A percentile compares a stretch with the other conserved stretches of the same genome.
Evolutionary conservation across 2,113 vertebrate species (phyloP).

Genomic region (Pristiophorus japonicus): DNA sequence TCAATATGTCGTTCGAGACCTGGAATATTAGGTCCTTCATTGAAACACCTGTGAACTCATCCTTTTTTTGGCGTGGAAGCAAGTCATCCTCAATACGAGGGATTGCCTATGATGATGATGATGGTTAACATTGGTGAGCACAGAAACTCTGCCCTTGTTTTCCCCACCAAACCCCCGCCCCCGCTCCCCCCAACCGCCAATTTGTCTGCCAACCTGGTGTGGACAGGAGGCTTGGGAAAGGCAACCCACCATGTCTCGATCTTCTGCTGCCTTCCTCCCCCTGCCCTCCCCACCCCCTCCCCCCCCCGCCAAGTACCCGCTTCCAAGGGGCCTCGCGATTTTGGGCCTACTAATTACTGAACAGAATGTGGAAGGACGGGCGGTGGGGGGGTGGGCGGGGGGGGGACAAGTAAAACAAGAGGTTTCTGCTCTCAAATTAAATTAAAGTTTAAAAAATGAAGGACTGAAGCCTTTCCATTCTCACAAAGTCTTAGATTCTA

Average conservation of each 20-base stretch:
- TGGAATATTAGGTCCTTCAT: no score
- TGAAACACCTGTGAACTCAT: no score
- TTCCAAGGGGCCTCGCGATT: neutral
- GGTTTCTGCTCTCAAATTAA: neutral
- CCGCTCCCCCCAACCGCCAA: no score
- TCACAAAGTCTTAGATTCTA: neutral
- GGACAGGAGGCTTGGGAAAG: neutral
- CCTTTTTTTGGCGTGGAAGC: no score
- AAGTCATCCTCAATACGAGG: no score
- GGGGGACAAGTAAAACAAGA: neutral
- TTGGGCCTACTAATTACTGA: neutral
- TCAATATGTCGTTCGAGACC: no score
- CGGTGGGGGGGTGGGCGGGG: no score
- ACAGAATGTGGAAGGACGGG: neutral
- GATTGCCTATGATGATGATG: no score
- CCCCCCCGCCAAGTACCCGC: no score
- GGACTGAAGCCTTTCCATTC: neutral
- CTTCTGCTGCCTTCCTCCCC: no score
- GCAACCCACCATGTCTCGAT: neutral
- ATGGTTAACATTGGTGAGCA: neutral
- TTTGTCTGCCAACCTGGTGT: neutral
- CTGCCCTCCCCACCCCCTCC: no score
- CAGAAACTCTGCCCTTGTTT: neutral
- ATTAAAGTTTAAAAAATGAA: neutral
- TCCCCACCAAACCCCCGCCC: no score